A percentile compares a stretch with the other conserved stretches of the same genome.
phyloP scores from a whole-genome alignment of 2,797 vertebrate species.

The Hydrophis major region DNA sequence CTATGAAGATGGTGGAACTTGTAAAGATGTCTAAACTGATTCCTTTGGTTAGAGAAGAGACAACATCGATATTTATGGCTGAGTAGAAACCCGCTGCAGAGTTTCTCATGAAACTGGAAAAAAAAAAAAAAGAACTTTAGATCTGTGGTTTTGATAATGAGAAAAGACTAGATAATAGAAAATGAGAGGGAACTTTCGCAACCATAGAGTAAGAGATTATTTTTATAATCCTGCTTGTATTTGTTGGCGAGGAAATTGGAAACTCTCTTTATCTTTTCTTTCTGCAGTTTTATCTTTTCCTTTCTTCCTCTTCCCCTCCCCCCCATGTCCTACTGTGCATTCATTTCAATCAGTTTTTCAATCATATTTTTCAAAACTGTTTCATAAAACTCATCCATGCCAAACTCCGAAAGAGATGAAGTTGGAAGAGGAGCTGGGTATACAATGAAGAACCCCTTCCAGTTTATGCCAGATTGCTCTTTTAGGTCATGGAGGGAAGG shows the following conservation, averaged over 20 bases:
- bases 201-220: neutral
- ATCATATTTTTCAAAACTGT: too few relatives aligned
- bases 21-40: neutral
- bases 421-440: neutral
- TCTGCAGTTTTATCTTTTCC: neutral
- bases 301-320: neutral
- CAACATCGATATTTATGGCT: neutral
- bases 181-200: neutral
- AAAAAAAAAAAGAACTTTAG: neutral
- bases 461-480: neutral
- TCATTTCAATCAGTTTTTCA: too few relatives aligned
- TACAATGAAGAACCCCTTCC: neutral
- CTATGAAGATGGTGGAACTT: neutral
- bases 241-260: too few relatives aligned
- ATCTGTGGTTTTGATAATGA: neutral
- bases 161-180: neutral
- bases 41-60: neutral
- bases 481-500: too few relatives aligned
- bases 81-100: neutral
- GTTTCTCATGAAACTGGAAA: neutral
- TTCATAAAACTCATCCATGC: too few relatives aligned
- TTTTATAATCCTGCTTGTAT: neutral
- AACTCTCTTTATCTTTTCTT: neutral
- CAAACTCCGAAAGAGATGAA: too few relatives aligned
- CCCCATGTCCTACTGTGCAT: neutral